Evolutionary conservation across 35 echinoderm and acorn worm genomes (phyloP).

Genomic region (Ptychodera flava): DNA sequence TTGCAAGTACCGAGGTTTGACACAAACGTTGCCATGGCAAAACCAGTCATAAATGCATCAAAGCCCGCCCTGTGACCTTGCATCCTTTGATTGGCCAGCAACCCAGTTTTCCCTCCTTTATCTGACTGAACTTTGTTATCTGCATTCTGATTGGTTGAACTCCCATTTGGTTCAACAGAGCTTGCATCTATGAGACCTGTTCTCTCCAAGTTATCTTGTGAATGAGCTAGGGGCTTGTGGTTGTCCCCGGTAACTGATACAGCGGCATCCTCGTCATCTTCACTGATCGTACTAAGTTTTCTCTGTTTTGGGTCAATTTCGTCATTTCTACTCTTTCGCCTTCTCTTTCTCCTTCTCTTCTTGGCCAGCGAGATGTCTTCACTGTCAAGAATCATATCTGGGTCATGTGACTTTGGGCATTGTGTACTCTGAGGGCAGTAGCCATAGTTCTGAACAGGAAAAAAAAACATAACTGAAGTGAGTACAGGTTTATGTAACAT

Average conservation of each 20-base stretch:
- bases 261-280: not conserved
- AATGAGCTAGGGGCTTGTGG: not conserved
- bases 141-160: not conserved
- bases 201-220: not conserved
- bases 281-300: not conserved
- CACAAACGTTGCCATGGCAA: conserved; percentile 61
- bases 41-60: conserved; percentile 99
- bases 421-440: conserved; percentile 45
- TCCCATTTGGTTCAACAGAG: not conserved
- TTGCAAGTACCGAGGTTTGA: not conserved
- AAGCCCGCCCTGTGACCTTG: conserved; percentile 74
- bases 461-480: not conserved
- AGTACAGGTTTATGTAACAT: too few relatives aligned
- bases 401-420: conserved; percentile 73
- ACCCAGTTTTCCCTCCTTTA: not conserved
- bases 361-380: conserved; percentile 31
- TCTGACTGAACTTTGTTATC: not conserved
- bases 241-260: not conserved
- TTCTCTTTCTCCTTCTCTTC: conserved; percentile 47
- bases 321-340: conserved; percentile 14
- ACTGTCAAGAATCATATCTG: conserved; percentile 60
- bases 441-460: conserved; percentile 62
- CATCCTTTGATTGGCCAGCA: not conserved
- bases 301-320: not conserved
- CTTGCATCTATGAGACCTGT: not conserved